Conservation (phyloP, 2,888 invertebrate species). For the Halictus ligatus region DNA sequence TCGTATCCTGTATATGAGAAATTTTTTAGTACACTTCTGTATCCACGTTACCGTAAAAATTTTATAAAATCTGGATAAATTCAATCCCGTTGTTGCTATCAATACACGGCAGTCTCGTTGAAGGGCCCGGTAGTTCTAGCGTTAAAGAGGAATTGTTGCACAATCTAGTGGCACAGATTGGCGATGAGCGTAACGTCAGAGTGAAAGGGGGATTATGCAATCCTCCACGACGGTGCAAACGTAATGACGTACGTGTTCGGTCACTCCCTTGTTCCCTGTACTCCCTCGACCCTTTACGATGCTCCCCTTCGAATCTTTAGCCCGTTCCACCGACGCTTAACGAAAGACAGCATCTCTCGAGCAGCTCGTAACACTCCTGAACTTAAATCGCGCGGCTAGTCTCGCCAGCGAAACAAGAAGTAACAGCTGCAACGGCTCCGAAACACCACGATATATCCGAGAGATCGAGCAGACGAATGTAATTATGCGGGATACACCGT, state of each 20-base stretch:
- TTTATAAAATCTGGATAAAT: no score
- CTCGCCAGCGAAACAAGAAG: conserved; percentile 71
- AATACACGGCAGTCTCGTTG: not conserved
- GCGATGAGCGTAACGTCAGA: not conserved
- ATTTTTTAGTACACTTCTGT: no score
- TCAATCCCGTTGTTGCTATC: not conserved
- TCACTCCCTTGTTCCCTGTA: conserved; percentile 46
- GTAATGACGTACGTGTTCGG: conserved; percentile 69
- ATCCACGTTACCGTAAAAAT: no score
- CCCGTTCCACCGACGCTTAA: conserved; percentile 42
- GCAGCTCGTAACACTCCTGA: conserved; percentile 43
- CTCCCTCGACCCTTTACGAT: conserved; percentile 28
- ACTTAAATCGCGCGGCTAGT: conserved; percentile 70
- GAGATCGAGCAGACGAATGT: conserved; percentile 72
- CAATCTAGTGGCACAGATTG: not conserved
- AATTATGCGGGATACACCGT: conserved; percentile 79
- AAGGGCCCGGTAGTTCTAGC: not conserved
- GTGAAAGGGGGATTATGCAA: not conserved
- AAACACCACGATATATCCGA: conserved; percentile 65
- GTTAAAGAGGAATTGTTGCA: not conserved
- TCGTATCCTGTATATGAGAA: no score
- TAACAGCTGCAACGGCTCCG: conserved; percentile 74
- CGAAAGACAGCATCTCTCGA: conserved; percentile 17
- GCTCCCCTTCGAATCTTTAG: conserved; percentile 45
- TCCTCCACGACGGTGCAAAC: conserved; percentile 30